These are phyloP conservation scores for Sceliomorpha sp. DNA, from an alignment of 2,888 invertebrate genomes.

Conservation along the genomic window DNA sequence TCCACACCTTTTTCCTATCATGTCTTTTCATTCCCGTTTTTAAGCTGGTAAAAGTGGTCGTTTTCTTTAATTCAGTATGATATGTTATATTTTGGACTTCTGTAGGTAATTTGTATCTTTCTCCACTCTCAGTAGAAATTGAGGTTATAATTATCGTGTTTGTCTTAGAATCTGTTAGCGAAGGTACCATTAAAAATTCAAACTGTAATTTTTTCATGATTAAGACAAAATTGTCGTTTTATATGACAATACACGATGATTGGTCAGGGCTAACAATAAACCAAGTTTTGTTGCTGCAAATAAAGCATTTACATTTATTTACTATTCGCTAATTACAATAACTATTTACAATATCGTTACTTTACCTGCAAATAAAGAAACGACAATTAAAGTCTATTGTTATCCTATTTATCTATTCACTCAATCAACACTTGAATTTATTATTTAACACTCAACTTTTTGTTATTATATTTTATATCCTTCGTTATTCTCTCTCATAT, in stretches of 20 bases:
- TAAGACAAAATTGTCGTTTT: no score
- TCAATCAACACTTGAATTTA: no score
- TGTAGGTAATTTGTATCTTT: no score
- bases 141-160: slow-evolving; percentile 1
- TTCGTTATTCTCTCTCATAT: no score
- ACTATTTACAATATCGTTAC: slow-evolving; percentile 3
- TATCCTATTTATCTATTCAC: not conserved
- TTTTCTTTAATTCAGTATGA: no score
- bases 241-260: slow-evolving; percentile 1
- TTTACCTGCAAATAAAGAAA: slow-evolving; percentile 15
- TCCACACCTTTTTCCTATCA: no score
- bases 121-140: no score
- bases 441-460: slow-evolving; percentile 7
- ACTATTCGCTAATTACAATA: slow-evolving; percentile 5
- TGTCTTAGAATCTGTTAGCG: slow-evolving; percentile 2
- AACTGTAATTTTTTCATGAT: no score
- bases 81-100: no score
- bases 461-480: not conserved
- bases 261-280: slow-evolving; percentile 3
- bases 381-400: slow-evolving; percentile 12
- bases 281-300: slow-evolving; percentile 8
- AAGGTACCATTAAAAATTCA: no score
- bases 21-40: no score
- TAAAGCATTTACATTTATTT: slow-evolving; percentile 5
- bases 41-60: no score